phyloP scores from a whole-genome alignment of 1,140 invertebrate genomes.

The Maconellicoccus hirsutus region DNA sequence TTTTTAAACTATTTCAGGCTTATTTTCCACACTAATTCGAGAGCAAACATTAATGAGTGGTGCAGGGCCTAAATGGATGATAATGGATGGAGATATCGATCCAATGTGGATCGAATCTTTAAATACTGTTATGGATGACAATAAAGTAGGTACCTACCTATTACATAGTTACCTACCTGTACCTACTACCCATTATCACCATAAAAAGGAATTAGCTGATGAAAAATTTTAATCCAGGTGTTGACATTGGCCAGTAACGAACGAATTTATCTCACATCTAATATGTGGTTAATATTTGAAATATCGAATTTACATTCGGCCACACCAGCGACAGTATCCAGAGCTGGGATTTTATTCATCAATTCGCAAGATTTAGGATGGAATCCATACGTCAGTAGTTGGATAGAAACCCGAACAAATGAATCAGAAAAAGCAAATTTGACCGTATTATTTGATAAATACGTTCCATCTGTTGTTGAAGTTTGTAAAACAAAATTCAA shows the following conservation, averaged over 20 bases:
- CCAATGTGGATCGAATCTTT: conserved; percentile 96
- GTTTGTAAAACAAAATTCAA: conserved; percentile 66
- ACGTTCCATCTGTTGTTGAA: conserved; percentile 77
- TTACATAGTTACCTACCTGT: no score
- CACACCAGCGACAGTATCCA: conserved; percentile 88
- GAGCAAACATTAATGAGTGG: conserved; percentile 79
- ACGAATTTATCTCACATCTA: conserved; percentile 76
- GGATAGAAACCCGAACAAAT: conserved; percentile 72
- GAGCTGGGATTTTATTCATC: conserved; percentile 81
- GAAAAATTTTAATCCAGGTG: no score
- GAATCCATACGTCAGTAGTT: conserved; percentile 88
- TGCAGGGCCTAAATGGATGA: conserved; percentile 87
- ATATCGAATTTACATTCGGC: conserved; percentile 85
- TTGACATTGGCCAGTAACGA: conserved; percentile 88
- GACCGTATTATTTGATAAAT: conserved; percentile 85
- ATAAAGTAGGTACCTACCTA: conserved; percentile 53
- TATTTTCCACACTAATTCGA: conserved; percentile 85
- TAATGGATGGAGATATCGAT: conserved; percentile 92
- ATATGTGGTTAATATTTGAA: conserved; percentile 88
- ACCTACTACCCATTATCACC: no score
- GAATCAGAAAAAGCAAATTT: conserved; percentile 64
- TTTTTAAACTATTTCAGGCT: conserved; percentile 36
- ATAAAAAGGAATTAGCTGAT: no score
- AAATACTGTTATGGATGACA: conserved; percentile 78
- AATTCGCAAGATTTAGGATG: conserved; percentile 92